phyloP scores from a whole-genome alignment of 2,797 vertebrate genomes.

The Arremon aurantiirostris region DNA sequence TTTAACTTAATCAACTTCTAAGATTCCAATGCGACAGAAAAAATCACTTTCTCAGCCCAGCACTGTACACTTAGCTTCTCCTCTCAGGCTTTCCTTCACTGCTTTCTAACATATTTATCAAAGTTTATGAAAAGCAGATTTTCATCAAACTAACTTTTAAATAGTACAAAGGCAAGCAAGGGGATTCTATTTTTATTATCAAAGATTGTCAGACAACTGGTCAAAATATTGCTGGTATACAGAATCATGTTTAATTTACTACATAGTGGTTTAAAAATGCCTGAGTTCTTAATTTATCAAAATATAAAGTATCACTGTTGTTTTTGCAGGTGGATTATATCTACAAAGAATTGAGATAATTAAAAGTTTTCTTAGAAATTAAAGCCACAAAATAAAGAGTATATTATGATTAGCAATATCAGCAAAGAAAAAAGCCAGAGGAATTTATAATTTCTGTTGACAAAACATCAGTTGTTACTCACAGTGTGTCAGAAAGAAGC shows the following conservation, averaged over 20 bases:
- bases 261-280: neutral
- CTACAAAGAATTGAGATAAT: neutral
- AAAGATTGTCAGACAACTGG: neutral
- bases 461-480: neutral
- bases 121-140: neutral
- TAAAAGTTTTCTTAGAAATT: neutral
- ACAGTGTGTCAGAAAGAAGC: neutral
- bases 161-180: neutral
- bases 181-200: neutral
- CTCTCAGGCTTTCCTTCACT: neutral
- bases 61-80: neutral
- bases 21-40: neutral
- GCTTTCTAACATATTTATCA: neutral
- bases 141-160: neutral
- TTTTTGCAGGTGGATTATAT: neutral
- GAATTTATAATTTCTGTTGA: neutral
- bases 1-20: neutral
- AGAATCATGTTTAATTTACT: neutral
- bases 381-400: neutral
- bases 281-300: neutral
- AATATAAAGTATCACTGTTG: neutral
- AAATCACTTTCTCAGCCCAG: neutral
- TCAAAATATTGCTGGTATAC: neutral
- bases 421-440: neutral
- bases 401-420: neutral